phyloP scores from a whole-genome alignment of 2,888 invertebrate species.

The Cheilosia soror region DNA sequence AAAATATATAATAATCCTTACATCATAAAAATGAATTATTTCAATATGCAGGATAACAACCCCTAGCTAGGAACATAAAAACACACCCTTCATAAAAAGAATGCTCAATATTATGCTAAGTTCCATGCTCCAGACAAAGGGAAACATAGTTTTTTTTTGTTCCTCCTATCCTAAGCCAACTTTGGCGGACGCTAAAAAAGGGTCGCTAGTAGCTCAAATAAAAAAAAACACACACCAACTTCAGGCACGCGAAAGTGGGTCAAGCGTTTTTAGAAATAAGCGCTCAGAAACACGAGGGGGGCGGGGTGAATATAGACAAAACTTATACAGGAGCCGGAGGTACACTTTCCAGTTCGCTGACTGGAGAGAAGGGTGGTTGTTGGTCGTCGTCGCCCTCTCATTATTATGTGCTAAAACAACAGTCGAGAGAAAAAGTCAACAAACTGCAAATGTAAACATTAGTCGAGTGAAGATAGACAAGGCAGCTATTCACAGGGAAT shows the following conservation, averaged over 20 bases:
- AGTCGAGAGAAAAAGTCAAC: conserved; percentile 62
- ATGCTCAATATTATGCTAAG: conserved; percentile 48
- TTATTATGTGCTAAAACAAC: conserved; percentile 46
- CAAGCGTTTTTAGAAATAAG: conserved; percentile 67
- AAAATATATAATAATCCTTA: conserved; percentile 14
- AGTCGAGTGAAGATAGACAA: conserved; percentile 27
- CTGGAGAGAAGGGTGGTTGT: conserved; percentile 50
- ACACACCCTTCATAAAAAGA: conserved; percentile 48
- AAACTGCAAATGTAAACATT: conserved; percentile 62
- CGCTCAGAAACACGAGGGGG: conserved; percentile 18
- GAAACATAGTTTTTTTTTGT: conserved; percentile 5
- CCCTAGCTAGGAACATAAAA: conserved; percentile 32
- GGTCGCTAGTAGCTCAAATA: conserved; percentile 33
- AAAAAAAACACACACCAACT: conserved; percentile 31
- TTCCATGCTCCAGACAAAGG: conserved; percentile 54
- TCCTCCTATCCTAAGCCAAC: conserved; percentile 24
- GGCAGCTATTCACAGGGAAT: neutral
- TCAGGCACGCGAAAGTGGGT: conserved; percentile 63
- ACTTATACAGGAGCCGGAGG: conserved; percentile 19
- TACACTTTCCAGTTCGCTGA: conserved; percentile 70
- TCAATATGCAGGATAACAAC: conserved; percentile 46
- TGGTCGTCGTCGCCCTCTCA: conserved; percentile 21
- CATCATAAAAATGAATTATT: conserved; percentile 38
- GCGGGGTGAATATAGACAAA: conserved; percentile 23
- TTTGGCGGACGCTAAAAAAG: conserved; percentile 56